These are phyloP conservation scores for Dendrolimus houi DNA, from an alignment of 2,888 invertebrate genomes.

Conservation along the genomic window DNA sequence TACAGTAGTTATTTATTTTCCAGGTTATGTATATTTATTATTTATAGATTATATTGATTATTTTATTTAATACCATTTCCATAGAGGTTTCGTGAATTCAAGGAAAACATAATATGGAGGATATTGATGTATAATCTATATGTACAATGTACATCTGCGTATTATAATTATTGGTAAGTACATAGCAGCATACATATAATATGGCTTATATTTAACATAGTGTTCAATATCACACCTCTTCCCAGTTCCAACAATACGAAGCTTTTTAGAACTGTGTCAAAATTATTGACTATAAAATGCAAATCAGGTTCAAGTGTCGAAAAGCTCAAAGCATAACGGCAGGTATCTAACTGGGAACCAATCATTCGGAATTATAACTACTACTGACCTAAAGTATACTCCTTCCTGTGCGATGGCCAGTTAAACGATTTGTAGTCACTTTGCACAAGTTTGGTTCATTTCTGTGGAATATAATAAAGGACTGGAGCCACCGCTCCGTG, in stretches of 20 bases:
- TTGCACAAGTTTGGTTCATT: slow-evolving; percentile 63
- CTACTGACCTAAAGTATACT: background rate
- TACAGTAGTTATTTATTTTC: too few species aligned
- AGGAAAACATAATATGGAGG: too few species aligned
- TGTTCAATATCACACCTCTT: too few species aligned
- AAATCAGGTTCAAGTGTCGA: background rate
- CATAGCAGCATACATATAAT: too few species aligned
- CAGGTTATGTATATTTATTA: background rate
- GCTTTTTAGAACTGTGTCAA: background rate
- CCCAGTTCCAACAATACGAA: too few species aligned
- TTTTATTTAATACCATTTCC: too few species aligned
- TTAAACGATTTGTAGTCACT: slow-evolving; percentile 45
- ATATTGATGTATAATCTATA: too few species aligned
- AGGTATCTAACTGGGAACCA: background rate
- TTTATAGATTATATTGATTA: background rate
- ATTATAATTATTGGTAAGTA: too few species aligned
- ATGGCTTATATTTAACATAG: too few species aligned
- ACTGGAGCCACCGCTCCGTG: slow-evolving; percentile 47
- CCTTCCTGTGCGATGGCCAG: slow-evolving; percentile 9
- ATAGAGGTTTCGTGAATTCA: too few species aligned
- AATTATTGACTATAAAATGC: background rate
- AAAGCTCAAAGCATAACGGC: background rate
- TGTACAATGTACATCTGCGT: too few species aligned
- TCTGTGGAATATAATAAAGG: slow-evolving; percentile 60
- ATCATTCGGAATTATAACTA: background rate